Percentiles rank a stretch among this genome's conserved stretches.
phyloP scores from a whole-genome alignment of 2,888 invertebrate species.

The Plagodis pulveraria region DNA sequence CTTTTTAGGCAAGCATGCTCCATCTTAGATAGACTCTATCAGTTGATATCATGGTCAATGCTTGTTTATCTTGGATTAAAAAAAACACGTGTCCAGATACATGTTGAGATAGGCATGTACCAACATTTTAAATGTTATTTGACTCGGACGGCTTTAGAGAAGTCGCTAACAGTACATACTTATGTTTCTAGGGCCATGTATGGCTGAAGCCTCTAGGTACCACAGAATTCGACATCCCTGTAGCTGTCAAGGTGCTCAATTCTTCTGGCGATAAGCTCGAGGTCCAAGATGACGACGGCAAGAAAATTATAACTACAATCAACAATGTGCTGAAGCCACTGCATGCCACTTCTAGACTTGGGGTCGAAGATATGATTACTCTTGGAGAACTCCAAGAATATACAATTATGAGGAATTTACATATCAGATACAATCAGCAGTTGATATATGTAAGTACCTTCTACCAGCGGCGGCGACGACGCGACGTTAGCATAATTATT shows the following conservation, averaged over 20 bases:
- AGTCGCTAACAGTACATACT: no score
- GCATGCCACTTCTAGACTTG: slow-evolving; percentile 91
- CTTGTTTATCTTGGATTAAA: no score
- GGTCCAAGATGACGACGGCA: slow-evolving; percentile 93
- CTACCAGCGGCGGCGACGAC: no score
- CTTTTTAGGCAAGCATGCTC: no score
- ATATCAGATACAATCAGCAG: slow-evolving; percentile 94
- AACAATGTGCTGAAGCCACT: slow-evolving; percentile 89
- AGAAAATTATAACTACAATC: slow-evolving; percentile 86
- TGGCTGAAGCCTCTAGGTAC: slow-evolving; percentile 92
- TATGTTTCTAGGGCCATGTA: slow-evolving; percentile 87
- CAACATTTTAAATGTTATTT: no score
- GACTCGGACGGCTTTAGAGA: no score
- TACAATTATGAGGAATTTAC: slow-evolving; percentile 95
- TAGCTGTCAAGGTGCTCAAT: slow-evolving; percentile 93
- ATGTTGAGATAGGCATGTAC: no score
- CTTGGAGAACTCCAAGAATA: slow-evolving; percentile 97
- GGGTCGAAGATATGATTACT: slow-evolving; percentile 98
- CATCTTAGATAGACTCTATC: no score
- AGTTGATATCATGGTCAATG: no score
- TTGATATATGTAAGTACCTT: slow-evolving; percentile 93
- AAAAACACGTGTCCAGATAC: no score
- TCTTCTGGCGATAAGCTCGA: slow-evolving; percentile 91
- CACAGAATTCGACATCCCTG: slow-evolving; percentile 92
- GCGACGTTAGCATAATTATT: no score